phyloP scores from a whole-genome alignment of 35 echinoderm and acorn worm genomes.

The Lytechinus pictus region DNA sequence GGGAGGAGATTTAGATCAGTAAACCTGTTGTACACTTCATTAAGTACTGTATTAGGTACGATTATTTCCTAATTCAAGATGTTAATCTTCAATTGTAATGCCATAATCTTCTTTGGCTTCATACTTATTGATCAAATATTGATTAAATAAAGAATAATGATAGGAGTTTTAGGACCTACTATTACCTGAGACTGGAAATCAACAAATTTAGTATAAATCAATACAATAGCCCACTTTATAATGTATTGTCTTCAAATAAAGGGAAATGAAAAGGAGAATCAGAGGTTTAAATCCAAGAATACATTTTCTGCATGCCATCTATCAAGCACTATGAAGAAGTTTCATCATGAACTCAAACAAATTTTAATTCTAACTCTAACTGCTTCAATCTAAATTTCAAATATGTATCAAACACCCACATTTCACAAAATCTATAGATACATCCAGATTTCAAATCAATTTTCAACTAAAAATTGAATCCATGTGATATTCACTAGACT shows the following conservation, averaged over 20 bases:
- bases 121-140: neutral
- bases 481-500: too few species aligned
- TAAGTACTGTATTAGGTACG: neutral
- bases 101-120: neutral
- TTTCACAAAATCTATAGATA: too few species aligned
- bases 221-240: neutral
- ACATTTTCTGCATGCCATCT: neutral
- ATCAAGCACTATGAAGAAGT: neutral
- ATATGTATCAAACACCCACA: too few species aligned
- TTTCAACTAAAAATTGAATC: too few species aligned
- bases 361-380: neutral
- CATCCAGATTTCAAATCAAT: too few species aligned
- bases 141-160: neutral
- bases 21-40: neutral
- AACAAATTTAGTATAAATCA: neutral
- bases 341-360: neutral
- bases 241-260: neutral
- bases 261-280: neutral
- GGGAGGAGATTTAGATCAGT: slow-evolving; percentile 10
- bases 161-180: neutral
- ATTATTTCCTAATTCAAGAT: neutral
- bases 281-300: neutral
- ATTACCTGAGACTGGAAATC: neutral
- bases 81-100: neutral
- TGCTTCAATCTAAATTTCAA: too few species aligned